These are phyloP conservation scores for Dolichomitus sp. DNA, from an alignment of 2,888 invertebrate species.

Conservation along the genomic window DNA sequence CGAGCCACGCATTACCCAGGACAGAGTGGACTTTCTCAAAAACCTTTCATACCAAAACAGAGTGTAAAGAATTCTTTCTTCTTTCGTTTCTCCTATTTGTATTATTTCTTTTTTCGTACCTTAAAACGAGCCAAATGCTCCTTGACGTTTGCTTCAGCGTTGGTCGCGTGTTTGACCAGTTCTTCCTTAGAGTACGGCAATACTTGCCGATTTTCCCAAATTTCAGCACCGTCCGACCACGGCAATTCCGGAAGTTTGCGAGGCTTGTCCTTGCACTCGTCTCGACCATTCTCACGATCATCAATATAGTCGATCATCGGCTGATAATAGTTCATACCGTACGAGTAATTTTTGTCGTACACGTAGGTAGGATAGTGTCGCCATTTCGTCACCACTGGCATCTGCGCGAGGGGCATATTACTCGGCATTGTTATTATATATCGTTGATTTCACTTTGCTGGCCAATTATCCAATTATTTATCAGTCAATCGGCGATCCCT, in stretches of 20 bases:
- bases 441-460: background rate
- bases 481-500: conserved; percentile 59
- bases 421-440: conserved; percentile 75
- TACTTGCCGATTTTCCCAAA: conserved; percentile 89
- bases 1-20: background rate
- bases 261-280: conserved; percentile 71
- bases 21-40: conserved; percentile 22
- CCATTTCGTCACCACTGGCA: conserved; percentile 83
- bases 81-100: conserved; percentile 20
- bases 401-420: conserved; percentile 77
- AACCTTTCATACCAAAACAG: conserved; percentile 3
- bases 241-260: conserved; percentile 90
- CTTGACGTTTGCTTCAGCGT: conserved; percentile 91
- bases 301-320: conserved; percentile 95
- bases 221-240: conserved; percentile 84
- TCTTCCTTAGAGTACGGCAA: conserved; percentile 90
- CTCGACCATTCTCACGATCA: conserved; percentile 88
- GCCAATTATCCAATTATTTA: conserved; percentile 44
- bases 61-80: conserved; percentile 18
- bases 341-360: conserved; percentile 94
- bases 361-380: conserved; percentile 88
- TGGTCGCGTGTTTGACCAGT: conserved; percentile 89
- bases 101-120: conserved; percentile 74
- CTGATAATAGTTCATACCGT: conserved; percentile 94
- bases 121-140: conserved; percentile 89